Base-by-base conservation (phyloP, 1,140 invertebrate species). In the Pararge aegeria region DNA sequence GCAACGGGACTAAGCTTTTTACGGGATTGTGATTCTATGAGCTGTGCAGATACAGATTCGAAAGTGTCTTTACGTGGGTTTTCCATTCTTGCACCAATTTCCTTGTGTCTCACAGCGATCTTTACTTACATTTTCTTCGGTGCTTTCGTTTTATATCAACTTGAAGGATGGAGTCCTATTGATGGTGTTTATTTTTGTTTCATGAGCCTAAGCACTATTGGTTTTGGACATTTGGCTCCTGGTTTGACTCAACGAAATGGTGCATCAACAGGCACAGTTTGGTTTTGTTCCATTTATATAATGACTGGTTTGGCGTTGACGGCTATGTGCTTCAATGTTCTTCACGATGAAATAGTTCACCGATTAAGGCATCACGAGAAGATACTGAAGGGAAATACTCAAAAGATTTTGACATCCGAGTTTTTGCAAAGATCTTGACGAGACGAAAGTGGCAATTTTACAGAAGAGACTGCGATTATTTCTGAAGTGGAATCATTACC, bases 311-410 rank as follows among this genome's bases (percentile, higher is more conserved):
- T 99, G 92, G 97, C 98, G 0, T 89, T 99, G 29, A 97, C 98
- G n/a, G 97, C 97, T 21, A 99, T 99, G 97, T 98, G 97, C 70
- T 99, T 98, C 90, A 98, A 98, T 82, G 95, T 99, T 27, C 94
- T 99, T 53, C 97, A 99, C 87, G 97, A 98, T 78, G 97, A 98
- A 83, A 95, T 96, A 48, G 93, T 96, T 10, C 94, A 96, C 85
- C 92, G 94, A 56, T 87, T 95, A n/a, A 93, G 93, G 67, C 94
- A 95, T 68, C 90, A 91, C 52, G 89, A 91, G 51, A 89, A 85
- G 53, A 60, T 85, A 6, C 59, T 90, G 37, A 85, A 86, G 62
- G 75, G 69, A 12, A 83, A 73, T 19, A 81, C 78, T 20, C 89
- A 90, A 55, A 89, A 86, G 61, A 75, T 83, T 16, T 42, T 88